Evolutionary conservation across 1,140 invertebrate genomes (phyloP), one percentile per base, ranked within the genome.

Genomic region (Lasioglossum albipes): DNA sequence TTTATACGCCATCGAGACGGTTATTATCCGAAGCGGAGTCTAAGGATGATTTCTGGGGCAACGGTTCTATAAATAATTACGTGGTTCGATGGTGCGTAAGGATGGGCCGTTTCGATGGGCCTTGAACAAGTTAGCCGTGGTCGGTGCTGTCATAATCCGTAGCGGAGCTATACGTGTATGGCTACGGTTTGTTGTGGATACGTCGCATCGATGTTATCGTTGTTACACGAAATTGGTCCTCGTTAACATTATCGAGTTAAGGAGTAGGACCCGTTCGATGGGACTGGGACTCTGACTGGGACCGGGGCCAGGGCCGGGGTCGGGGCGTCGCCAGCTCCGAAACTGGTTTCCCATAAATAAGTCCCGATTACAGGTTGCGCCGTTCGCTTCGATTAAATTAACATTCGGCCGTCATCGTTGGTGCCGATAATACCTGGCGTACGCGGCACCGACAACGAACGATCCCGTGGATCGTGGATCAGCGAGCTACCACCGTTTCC

Each of bases 341-440:
- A 81, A 81, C 79, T 81, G 79, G 79, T 77, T 77, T 54, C 59
- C 4, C 57, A 71, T 81, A 81, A 81, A 81, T 81, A 74, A 54
- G 45, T 66, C 59, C n/a, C 74, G 74, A 81, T 81, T 76, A 81
- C 66, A 64, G 75, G 27, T 41, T 61, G n/a, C 61, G 65, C 49
- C 4, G 57, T 31, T 10, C 7, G 61, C 18, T 20, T 54, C 75
- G 75, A 82, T 78, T 70, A 49, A 78, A 77, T 82, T 78, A 71
- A 66, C 71, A 74, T 79, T 54, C 45, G 36, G 49, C 27, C 66
- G 42, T 27, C 12, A 20, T 52, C 57, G 70, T 61, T 66, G 75
- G 9, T 20, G 31, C 4, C 36, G 77, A 66, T 66, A 57, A 79
- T 79, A 54, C 13, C 13, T 12, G 45, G 45, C 13, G 10, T 49